These are phyloP conservation scores for Morpho achilles DNA, from an alignment of 2,888 invertebrate species.

Conservation along the genomic window DNA sequence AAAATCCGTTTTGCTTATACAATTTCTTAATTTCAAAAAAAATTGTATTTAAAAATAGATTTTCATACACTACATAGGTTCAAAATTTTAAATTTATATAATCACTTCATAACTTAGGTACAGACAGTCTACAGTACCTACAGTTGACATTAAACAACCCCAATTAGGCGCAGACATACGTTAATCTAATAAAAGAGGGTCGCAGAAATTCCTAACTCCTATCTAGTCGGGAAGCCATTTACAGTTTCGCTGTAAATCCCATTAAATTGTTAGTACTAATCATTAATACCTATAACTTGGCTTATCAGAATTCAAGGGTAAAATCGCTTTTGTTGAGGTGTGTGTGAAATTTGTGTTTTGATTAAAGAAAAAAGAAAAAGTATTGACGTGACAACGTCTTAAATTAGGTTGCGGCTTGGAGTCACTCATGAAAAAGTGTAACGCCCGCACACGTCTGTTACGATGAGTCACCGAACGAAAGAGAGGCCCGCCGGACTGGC, in stretches of 20 bases:
- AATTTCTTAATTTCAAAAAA: too few species aligned
- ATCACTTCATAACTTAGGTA: too few species aligned
- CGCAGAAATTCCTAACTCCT: slow-evolving; percentile 34
- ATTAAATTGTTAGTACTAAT: slow-evolving; percentile 42
- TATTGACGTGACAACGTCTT: too few species aligned
- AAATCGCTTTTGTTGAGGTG: background rate
- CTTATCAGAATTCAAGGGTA: slow-evolving; percentile 2
- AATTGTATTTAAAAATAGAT: too few species aligned
- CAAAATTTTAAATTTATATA: too few species aligned
- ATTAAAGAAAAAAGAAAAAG: background rate
- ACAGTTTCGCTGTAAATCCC: slow-evolving; percentile 37
- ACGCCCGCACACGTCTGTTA: too few species aligned
- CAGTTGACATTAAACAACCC: background rate
- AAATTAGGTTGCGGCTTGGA: too few species aligned
- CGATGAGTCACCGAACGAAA: too few species aligned
- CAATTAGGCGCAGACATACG: slow-evolving; percentile 17
- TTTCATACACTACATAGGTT: too few species aligned
- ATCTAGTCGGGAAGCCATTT: slow-evolving; percentile 40
- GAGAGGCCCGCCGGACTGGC: too few species aligned
- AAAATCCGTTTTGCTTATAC: background rate
- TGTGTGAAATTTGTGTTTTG: background rate
- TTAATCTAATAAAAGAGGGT: slow-evolving; percentile 36
- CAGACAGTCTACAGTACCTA: too few species aligned
- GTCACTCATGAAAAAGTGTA: too few species aligned
- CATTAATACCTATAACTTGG: slow-evolving; percentile 28